Evolutionary conservation across 2,797 vertebrate genomes (phyloP).

Genomic region (Carcharodon carcharias): DNA sequence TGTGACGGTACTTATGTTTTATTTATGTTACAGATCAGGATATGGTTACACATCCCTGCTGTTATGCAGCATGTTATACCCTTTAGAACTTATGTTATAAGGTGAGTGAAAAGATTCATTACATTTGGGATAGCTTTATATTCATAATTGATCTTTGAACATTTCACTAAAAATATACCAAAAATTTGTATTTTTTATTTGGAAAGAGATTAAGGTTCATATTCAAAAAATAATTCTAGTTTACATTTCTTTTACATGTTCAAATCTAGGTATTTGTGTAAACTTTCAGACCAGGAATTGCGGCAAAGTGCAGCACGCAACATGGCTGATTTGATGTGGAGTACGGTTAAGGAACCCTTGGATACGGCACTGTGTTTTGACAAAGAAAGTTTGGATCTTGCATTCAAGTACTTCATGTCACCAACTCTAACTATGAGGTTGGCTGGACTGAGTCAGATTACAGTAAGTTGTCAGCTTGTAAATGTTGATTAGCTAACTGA

Average conservation of each 20-base stretch:
- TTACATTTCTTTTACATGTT: conserved; percentile 32
- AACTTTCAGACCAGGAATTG: conserved; percentile 94
- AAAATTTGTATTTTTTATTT: background rate
- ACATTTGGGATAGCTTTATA: background rate
- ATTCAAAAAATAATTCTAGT: background rate
- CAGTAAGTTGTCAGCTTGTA: conserved; percentile 64
- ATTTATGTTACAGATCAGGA: conserved; percentile 67
- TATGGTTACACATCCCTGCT: conserved; percentile 97
- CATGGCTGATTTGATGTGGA: conserved; percentile 99
- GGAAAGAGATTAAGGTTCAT: background rate
- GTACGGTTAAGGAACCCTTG: conserved; percentile 96
- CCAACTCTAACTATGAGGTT: conserved; percentile 96
- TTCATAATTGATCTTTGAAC: background rate
- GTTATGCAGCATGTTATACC: conserved; percentile 99
- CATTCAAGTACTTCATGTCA: conserved; percentile 99
- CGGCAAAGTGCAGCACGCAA: conserved; percentile 91
- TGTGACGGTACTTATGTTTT: conserved; percentile 40
- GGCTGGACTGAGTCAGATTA: conserved; percentile 97
- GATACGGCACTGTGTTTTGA: conserved; percentile 95
- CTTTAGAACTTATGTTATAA: conserved; percentile 94
- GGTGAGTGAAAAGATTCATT: conserved; percentile 54
- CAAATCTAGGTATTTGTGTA: conserved; percentile 84
- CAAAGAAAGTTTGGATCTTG: conserved; percentile 95
- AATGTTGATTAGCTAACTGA: background rate
- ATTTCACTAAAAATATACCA: conserved; percentile 31